Conservation (phyloP, 2,888 invertebrate genomes). For the Auanema freiburgensis region DNA sequence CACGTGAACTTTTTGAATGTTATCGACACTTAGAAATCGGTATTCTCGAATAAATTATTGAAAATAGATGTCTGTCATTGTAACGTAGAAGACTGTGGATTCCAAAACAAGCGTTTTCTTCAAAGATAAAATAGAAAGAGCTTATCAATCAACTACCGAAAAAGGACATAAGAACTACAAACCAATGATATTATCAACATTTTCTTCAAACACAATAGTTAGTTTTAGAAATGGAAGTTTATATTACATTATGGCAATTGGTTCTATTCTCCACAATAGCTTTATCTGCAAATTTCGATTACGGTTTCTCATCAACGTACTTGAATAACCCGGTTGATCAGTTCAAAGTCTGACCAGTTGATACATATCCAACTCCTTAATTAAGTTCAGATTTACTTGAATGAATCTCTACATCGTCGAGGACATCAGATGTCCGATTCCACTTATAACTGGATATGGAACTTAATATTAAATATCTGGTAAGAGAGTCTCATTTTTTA, state of each 20-base stretch:
- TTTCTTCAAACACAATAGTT: background rate
- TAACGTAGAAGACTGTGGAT: background rate
- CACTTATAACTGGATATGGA: constrained; percentile 45
- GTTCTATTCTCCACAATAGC: constrained; percentile 32
- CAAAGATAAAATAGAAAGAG: background rate
- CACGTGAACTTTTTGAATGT: background rate
- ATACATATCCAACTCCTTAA: background rate
- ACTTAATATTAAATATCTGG: constrained; percentile 53
- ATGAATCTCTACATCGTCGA: constrained; percentile 26
- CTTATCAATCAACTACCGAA: background rate
- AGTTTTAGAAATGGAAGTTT: too few relatives aligned
- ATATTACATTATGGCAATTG: constrained; percentile 19
- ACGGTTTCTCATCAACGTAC: constrained; percentile 54
- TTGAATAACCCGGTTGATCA: constrained; percentile 51
- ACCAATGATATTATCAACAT: background rate
- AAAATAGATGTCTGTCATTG: background rate
- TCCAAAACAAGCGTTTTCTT: too few relatives aligned
- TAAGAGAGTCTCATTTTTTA: background rate
- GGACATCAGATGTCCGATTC: constrained; percentile 30
- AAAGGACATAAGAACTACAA: too few relatives aligned
- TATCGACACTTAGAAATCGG: background rate
- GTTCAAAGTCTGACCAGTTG: constrained; percentile 40
- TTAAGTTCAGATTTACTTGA: constrained; percentile 26
- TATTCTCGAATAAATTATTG: background rate
- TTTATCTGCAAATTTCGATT: constrained; percentile 49